Percentiles rank a stretch among this genome's conserved stretches.
Evolutionary conservation across 2,797 vertebrate genomes (phyloP).

Genomic region (Chloroceryle amazona): DNA sequence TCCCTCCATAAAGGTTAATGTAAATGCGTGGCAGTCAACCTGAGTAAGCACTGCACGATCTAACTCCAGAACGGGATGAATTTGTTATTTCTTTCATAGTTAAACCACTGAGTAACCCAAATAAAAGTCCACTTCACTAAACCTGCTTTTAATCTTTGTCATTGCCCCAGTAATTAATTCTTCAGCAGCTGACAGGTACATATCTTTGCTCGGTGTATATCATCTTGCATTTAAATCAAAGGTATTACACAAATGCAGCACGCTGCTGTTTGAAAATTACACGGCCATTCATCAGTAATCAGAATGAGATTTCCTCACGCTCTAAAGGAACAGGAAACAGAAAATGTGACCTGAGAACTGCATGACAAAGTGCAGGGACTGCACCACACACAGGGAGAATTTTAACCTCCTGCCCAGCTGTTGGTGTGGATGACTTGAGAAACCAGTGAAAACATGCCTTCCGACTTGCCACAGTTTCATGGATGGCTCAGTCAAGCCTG

Average conservation of each 20-base stretch:
- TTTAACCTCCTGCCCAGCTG: neutral
- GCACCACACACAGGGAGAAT: neutral
- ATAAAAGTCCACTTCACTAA: neutral
- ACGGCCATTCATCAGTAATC: neutral
- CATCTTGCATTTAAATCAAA: rapidly evolving
- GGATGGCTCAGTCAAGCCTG: neutral
- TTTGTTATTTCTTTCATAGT: neutral
- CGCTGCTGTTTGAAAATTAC: neutral
- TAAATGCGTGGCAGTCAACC: neutral
- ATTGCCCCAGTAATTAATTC: neutral
- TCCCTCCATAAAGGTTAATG: neutral
- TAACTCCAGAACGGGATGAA: neutral
- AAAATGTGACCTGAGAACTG: neutral
- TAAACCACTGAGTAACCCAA: neutral
- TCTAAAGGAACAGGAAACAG: neutral
- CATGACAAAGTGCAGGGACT: neutral
- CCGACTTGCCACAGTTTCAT: neutral
- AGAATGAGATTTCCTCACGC: neutral
- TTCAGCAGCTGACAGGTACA: neutral
- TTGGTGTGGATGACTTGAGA: neutral
- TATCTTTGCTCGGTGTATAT: neutral
- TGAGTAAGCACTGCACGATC: neutral
- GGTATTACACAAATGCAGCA: neutral
- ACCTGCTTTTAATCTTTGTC: neutral
- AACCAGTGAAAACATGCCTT: neutral